These are phyloP conservation scores for Otis tarda DNA, from an alignment of 2,113 vertebrate species.

Conservation along the genomic window DNA sequence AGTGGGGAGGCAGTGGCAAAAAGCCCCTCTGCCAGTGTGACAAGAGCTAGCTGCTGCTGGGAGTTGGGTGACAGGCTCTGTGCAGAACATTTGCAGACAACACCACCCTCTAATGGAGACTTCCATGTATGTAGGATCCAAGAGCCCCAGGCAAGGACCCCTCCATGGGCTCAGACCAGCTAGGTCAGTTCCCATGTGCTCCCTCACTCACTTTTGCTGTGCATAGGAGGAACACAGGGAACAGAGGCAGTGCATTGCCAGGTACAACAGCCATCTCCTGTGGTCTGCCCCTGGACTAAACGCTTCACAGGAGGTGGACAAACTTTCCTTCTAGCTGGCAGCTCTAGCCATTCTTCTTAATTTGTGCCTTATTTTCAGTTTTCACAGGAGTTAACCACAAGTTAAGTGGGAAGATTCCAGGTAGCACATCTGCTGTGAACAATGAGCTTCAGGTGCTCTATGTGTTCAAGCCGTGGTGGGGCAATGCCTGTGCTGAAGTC, in stretches of 20 bases:
- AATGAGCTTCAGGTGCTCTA: not conserved
- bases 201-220: not conserved
- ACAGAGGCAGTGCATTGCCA: not conserved
- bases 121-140: not conserved
- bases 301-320: not conserved
- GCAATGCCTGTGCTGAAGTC: not conserved
- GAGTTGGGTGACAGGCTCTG: not conserved
- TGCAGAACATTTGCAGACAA: not conserved
- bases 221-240: not conserved
- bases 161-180: not conserved
- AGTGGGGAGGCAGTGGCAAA: not conserved
- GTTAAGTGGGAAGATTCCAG: not conserved
- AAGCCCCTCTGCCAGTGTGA: not conserved
- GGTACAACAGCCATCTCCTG: not conserved
- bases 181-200: not conserved
- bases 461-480: not conserved
- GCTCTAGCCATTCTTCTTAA: not conserved
- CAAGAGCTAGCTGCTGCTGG: not conserved
- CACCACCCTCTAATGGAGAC: slow-evolving; percentile 33
- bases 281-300: not conserved
- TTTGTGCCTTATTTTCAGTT: not conserved
- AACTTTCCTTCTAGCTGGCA: not conserved
- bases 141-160: not conserved
- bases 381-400: not conserved
- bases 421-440: not conserved